Base-by-base conservation (phyloP, 2,888 invertebrate species). In the Melangyna quadrimaculata region DNA sequence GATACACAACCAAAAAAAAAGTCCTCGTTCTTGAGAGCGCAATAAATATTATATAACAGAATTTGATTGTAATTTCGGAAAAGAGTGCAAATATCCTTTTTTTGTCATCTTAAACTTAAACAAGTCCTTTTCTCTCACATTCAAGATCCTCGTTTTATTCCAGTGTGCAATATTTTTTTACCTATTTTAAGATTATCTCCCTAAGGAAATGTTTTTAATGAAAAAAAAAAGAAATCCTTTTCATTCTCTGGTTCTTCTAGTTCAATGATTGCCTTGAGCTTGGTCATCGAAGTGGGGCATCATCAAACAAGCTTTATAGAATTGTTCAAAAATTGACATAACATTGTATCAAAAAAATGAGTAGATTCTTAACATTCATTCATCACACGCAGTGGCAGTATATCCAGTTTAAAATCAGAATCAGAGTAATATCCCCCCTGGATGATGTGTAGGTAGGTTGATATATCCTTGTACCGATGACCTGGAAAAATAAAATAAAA, bases 21-120 rank as follows among this genome's bases (percentile, higher is more conserved):
- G 37, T 29, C 43, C n/a, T 37, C 3, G 7, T 40, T 69, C 72
- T 22, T 69, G 27, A 32, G 61, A 59, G 57, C 61, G 57, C 59
- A 74, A 70, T 65, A 79, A 83, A 83, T 78, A 45, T 65, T 43
- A 32, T 45, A 83, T 59, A 40, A 57, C 35, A 12, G 65, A 70
- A 79, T 79, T 83, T 74, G 78, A 78, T 83, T 83, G 74, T 83
- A 79, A 83, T 83, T 83, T 83, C 65, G 27, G 70, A 67, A 72
- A 74, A 70, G 74, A 70, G 79, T 78, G 78, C 83, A 83, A 78
- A 83, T 55, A 70, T 53, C 63, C 82, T 78, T 78, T 53, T 12
- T 22, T 12, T 48, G 1, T 14, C 32, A 55, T 69, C 57, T 65
- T 57, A 35, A 37, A 63, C 57, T 78, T 35, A 65, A 63, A 40